Base-by-base conservation (phyloP, 1,140 invertebrate genomes). In the Ruditapes philippinarum region DNA sequence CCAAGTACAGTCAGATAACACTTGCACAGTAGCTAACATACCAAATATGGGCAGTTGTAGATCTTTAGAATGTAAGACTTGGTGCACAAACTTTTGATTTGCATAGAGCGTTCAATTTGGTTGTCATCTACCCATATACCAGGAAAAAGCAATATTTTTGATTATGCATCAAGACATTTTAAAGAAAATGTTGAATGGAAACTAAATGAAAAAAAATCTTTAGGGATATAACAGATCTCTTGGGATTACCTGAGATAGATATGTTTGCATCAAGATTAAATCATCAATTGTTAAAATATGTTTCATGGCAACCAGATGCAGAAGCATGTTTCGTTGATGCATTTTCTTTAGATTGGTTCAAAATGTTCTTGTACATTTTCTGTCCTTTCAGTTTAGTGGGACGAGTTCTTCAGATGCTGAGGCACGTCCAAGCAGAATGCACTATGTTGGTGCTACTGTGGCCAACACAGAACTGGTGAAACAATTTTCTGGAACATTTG, bases 231-330 rank as follows among this genome's bases (percentile, higher is more conserved):
- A 19, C 19, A 11, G 45, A 49, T 49, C 7, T 49, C 19, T 49
- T 7, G 45, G 45, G 45, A 11, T 11, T 7, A 49, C 45, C 45
- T 11, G 45, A 49, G 7, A 19, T 49, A 49, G 45, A 19, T 49
- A 49, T 49, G 45, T 19, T 49, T 49, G 45, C 45, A 7, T 11
- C 9, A 19, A 49, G 45, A 11, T 49, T 49, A 49, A 7, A 49
- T 49, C 45, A 49, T n/a, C 12, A 42, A 42, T n/a, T n/a, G n/a
- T n/a, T n/a, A n/a, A 70, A 22, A 38, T 91, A 79, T 90, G 89
- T 80, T 31, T 84, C 91, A 70, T 91, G 60, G 73, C 28, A 54
- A 22, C 87, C 88, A 49, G 90, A 91, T 87, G 65, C 90, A 68
- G n/a, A 60, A 45, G 81, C 88, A 33, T 12, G 31, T 38, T 42